Conservation (phyloP, 2,113 vertebrate species). For the Electrona antarctica region DNA sequence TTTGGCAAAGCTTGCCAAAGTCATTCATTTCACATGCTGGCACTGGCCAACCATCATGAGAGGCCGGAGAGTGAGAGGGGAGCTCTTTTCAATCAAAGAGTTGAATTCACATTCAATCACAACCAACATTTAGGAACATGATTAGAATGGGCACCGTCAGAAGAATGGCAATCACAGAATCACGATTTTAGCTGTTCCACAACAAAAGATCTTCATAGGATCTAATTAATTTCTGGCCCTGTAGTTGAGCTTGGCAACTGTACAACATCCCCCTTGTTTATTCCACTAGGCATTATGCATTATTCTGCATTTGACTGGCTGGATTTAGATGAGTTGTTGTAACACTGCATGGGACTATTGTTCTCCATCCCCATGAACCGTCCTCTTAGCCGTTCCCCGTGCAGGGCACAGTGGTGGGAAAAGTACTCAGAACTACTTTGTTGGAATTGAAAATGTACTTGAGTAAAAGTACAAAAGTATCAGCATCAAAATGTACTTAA, state of each 20-base stretch:
- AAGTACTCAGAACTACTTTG: too few relatives aligned
- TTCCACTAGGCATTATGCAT: conserved; percentile 29
- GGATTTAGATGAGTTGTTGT: neutral
- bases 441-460: too few relatives aligned
- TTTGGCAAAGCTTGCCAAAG: too few relatives aligned
- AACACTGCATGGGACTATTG: neutral
- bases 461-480: too few relatives aligned
- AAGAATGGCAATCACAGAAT: conserved; percentile 18
- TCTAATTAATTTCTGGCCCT: conserved; percentile 1
- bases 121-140: conserved; percentile 30
- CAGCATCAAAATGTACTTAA: too few relatives aligned
- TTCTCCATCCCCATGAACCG: neutral
- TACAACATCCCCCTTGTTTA: neutral
- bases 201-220: conserved; percentile 8
- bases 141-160: neutral
- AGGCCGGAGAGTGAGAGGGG: conserved; percentile 52
- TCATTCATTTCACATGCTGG: conserved; percentile 70
- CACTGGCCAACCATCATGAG: conserved; percentile 36
- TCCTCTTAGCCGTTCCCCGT: neutral
- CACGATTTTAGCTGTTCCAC: conserved; percentile 21
- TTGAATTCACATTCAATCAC: conserved; percentile 55
- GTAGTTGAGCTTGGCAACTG: conserved; percentile 12
- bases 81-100: conserved; percentile 52
- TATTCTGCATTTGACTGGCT: conserved; percentile 7
- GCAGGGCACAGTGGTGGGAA: too few relatives aligned